phyloP scores from a whole-genome alignment of 2,888 invertebrate species.

The Lasioglossum lativentre region DNA sequence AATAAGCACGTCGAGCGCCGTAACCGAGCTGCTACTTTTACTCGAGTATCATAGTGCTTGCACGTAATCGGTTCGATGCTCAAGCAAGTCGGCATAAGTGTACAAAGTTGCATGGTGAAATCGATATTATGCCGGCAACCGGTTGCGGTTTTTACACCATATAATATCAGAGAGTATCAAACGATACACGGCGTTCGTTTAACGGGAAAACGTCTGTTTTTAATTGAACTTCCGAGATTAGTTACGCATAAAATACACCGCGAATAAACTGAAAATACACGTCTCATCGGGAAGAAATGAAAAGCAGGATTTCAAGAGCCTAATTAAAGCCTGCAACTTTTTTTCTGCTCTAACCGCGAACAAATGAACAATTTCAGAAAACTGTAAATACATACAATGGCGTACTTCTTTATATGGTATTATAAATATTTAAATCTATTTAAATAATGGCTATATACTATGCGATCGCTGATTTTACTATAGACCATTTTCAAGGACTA shows the following conservation, averaged over 20 bases:
- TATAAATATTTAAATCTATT: too few species aligned
- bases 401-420: too few species aligned
- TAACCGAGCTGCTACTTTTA: constrained; percentile 16
- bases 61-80: constrained; percentile 3
- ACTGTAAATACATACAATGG: too few species aligned
- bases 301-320: background rate
- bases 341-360: background rate
- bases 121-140: background rate
- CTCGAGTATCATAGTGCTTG: background rate
- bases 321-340: background rate
- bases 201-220: constrained; percentile 13
- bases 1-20: constrained; percentile 21
- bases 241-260: background rate
- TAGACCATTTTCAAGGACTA: too few species aligned
- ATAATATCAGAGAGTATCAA: constrained; percentile 23
- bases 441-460: too few species aligned
- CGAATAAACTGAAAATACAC: background rate
- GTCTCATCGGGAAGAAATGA: background rate
- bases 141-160: constrained; percentile 27
- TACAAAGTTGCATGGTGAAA: constrained; percentile 10
- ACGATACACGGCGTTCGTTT: constrained; percentile 20
- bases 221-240: constrained; percentile 44
- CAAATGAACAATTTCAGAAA: too few species aligned
- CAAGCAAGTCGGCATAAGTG: background rate
- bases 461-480: too few species aligned